Evolutionary conservation across 2,888 invertebrate species (phyloP).

Genomic region (Ormia ochracea): DNA sequence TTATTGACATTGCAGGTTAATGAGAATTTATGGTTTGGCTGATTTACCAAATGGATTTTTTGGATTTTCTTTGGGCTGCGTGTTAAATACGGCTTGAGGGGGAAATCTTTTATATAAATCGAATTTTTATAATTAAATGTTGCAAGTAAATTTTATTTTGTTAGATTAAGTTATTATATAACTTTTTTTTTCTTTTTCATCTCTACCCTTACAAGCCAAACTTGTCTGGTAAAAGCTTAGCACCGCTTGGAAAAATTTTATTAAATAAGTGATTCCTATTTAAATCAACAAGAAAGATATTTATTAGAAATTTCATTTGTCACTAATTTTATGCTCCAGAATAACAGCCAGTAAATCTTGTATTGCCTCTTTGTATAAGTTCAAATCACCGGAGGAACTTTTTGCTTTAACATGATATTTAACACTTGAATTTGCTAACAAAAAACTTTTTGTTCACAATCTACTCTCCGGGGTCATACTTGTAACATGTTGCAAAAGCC

Average conservation of each 20-base stretch:
- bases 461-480: conserved; percentile 21
- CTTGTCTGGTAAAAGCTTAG: background rate
- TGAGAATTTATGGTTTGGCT: conserved; percentile 53
- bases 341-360: no score
- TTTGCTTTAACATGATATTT: conserved; percentile 25
- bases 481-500: background rate
- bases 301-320: no score
- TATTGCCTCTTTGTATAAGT: no score
- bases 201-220: background rate
- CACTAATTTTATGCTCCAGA: no score
- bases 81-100: background rate
- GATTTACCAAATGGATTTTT: conserved; percentile 21
- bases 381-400: background rate
- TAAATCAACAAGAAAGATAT: no score
- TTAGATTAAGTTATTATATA: background rate
- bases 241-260: no score
- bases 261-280: no score
- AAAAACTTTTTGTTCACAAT: background rate
- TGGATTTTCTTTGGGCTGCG: background rate
- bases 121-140: background rate
- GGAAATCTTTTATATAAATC: background rate
- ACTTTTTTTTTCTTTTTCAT: background rate
- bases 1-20: conserved; percentile 60
- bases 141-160: background rate
- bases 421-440: conserved; percentile 5